A percentile compares a stretch with the other conserved stretches of the same genome.
Conservation (phyloP, 2,888 invertebrate species). For the Notocelia uddmanniana region DNA sequence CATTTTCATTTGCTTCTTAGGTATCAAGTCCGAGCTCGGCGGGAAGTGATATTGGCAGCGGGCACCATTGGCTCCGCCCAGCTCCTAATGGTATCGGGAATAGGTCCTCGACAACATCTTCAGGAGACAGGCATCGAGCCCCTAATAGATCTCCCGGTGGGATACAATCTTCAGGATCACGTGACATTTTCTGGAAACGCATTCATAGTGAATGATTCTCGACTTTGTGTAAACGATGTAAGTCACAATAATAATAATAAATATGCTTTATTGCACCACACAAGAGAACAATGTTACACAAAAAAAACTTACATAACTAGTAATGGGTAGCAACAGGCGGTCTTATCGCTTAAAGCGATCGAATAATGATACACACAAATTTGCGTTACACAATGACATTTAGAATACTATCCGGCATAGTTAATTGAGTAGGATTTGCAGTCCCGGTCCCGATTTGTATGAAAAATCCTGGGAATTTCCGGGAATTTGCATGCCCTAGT, state of each 20-base stretch:
- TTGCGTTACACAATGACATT: not conserved
- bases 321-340: too few relatives aligned
- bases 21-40: constrained; percentile 83
- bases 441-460: too few relatives aligned
- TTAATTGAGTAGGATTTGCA: too few relatives aligned
- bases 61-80: constrained; percentile 95
- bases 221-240: constrained; percentile 88
- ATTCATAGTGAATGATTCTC: constrained; percentile 89
- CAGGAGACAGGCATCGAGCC: constrained; percentile 86
- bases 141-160: constrained; percentile 90
- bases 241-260: constrained; percentile 66
- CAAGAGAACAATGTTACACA: too few relatives aligned
- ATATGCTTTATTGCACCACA: too few relatives aligned
- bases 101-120: constrained; percentile 89
- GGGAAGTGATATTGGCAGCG: constrained; percentile 92
- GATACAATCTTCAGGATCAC: constrained; percentile 93
- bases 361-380: too few relatives aligned
- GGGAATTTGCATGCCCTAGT: too few relatives aligned
- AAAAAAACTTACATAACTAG: too few relatives aligned
- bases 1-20: constrained; percentile 55
- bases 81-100: constrained; percentile 93
- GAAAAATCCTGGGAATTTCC: too few relatives aligned
- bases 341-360: too few relatives aligned
- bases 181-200: constrained; percentile 90
- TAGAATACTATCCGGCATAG: too few relatives aligned